Evolutionary conservation across 2,888 invertebrate genomes (phyloP).

Genomic region (Coleophora deauratella): DNA sequence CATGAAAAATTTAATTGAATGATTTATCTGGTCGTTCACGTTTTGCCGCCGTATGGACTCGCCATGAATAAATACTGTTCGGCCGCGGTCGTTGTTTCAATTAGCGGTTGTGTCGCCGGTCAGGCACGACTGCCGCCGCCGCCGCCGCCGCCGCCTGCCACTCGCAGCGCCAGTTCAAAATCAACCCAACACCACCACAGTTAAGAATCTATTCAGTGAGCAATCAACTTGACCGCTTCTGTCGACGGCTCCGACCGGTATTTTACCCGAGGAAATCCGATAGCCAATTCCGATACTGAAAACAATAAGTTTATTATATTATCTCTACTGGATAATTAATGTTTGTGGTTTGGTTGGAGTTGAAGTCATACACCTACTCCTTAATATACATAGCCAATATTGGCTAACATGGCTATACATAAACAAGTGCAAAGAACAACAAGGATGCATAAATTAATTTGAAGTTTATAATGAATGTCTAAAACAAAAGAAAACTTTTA

Average conservation of each 20-base stretch:
- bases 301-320: constrained; percentile 19
- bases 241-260: constrained; percentile 14
- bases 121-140: constrained; percentile 46
- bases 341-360: constrained; percentile 8
- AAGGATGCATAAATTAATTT: no score
- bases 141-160: constrained; percentile 17
- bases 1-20: constrained; percentile 69
- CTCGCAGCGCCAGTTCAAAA: constrained; percentile 21
- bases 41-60: constrained; percentile 65
- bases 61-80: constrained; percentile 72
- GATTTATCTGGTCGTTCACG: constrained; percentile 70
- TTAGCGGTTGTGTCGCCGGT: constrained; percentile 68
- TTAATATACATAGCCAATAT: no score
- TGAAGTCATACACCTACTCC: no score
- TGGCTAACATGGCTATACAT: no score
- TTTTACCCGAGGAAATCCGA: constrained; percentile 19
- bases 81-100: constrained; percentile 71
- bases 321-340: constrained; percentile 16
- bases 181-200: constrained; percentile 26
- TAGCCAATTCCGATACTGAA: constrained; percentile 18
- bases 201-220: constrained; percentile 22
- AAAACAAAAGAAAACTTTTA: no score
- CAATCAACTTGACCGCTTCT: constrained; percentile 3
- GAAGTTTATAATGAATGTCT: no score
- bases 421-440: no score